Evolutionary conservation across 1,140 invertebrate species (phyloP).

Genomic region (Drosophila bipectinata): DNA sequence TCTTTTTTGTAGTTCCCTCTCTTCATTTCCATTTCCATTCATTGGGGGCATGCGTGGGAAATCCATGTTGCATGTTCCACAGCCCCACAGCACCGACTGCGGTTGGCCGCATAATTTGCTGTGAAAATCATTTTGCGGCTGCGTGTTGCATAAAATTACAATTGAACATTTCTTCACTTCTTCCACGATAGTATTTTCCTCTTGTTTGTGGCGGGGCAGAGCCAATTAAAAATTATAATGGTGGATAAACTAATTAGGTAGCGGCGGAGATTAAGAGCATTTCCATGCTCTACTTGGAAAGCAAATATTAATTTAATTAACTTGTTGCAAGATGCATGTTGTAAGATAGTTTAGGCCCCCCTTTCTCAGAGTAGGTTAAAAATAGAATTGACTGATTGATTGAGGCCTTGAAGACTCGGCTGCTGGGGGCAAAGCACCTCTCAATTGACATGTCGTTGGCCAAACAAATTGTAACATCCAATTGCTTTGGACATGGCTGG

Average conservation of each 20-base stretch:
- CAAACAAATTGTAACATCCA: conserved; percentile 71
- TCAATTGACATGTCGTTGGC: conserved; percentile 68
- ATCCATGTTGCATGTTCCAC: conserved; percentile 63
- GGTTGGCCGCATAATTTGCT: conserved; percentile 79
- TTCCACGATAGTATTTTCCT: conserved; percentile 8
- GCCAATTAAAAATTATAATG: conserved; percentile 69
- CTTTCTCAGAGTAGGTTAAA: background rate
- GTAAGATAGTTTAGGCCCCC: background rate
- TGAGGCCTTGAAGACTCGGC: background rate
- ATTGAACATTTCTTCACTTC: conserved; percentile 52
- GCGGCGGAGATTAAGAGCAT: conserved; percentile 28
- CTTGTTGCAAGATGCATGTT: background rate
- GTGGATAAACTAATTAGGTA: conserved; percentile 57
- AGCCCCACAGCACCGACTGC: conserved; percentile 35
- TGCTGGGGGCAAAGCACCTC: conserved; percentile 10
- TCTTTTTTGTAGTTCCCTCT: conserved; percentile 5
- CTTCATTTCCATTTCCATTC: conserved; percentile 52
- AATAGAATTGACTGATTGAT: background rate
- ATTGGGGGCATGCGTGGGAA: conserved; percentile 71
- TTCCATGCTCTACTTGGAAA: conserved; percentile 47
- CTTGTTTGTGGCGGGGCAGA: conserved; percentile 36
- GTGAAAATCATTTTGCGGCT: conserved; percentile 77
- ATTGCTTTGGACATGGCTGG: conserved; percentile 68
- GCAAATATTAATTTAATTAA: conserved; percentile 1
- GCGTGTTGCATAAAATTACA: conserved; percentile 80